phyloP scores from a whole-genome alignment of 2,797 vertebrate species.

The Argya squamiceps region DNA sequence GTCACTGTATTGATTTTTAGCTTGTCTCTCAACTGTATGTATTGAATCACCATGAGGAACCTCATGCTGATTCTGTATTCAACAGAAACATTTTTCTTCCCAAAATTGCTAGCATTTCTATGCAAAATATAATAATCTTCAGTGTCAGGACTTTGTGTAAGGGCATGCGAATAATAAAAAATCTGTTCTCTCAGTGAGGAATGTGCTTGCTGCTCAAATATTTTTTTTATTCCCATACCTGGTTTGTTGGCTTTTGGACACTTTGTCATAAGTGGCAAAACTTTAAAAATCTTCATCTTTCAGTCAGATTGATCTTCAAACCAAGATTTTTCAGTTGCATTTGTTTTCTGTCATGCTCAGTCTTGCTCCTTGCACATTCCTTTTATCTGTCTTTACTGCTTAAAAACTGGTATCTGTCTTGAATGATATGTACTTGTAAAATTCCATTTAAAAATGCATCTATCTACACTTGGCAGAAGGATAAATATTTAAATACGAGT shows the following conservation, averaged over 20 bases:
- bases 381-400: constrained; percentile 79
- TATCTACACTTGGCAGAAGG: not conserved
- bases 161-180: constrained; percentile 9
- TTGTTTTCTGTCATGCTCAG: constrained; percentile 81
- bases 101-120: not conserved
- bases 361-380: constrained; percentile 53
- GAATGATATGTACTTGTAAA: not conserved
- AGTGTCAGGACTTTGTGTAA: constrained; percentile 8
- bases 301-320: constrained; percentile 7
- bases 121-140: not conserved
- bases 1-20: not conserved
- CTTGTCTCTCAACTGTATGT: not conserved
- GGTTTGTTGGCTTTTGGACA: not conserved
- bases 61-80: not conserved
- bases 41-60: not conserved
- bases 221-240: not conserved
- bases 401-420: constrained; percentile 76
- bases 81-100: not conserved
- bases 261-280: constrained; percentile 5
- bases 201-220: not conserved
- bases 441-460: not conserved
- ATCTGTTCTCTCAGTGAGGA: not conserved
- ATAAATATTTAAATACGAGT: not conserved
- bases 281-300: constrained; percentile 9
- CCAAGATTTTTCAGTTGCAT: constrained; percentile 77